Percentiles rank a stretch among this genome's conserved stretches.
Evolutionary conservation across 2,888 invertebrate genomes (phyloP).

Genomic region (Morpho helenor): DNA sequence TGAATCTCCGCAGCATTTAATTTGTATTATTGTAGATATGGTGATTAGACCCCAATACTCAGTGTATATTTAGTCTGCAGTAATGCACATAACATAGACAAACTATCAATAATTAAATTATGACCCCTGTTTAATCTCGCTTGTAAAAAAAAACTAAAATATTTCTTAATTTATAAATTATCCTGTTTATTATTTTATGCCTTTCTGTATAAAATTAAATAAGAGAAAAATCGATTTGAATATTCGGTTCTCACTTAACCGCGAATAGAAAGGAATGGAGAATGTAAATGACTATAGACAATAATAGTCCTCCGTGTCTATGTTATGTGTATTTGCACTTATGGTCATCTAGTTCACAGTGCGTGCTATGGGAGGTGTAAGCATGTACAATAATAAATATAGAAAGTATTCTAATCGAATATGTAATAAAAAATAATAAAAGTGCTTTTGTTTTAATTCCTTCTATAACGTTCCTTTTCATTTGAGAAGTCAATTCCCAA

Average conservation of each 20-base stretch:
- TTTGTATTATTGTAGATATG: slow-evolving; percentile 66
- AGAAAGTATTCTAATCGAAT: slow-evolving; percentile 79
- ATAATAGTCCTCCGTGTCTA: background rate
- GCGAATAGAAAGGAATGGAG: no score
- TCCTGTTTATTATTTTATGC: no score
- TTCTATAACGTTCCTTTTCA: background rate
- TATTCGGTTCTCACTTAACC: no score
- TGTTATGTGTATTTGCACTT: slow-evolving; percentile 16
- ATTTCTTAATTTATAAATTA: no score
- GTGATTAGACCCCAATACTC: slow-evolving; percentile 52
- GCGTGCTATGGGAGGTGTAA: slow-evolving; percentile 52
- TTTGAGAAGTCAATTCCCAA: background rate
- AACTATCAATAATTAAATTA: background rate
- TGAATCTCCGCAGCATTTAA: slow-evolving; percentile 63
- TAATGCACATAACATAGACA: slow-evolving; percentile 13
- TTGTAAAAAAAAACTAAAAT: background rate
- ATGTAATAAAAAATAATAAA: slow-evolving; percentile 72
- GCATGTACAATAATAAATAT: slow-evolving; percentile 71
- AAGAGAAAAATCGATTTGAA: no score
- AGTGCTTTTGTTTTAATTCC: slow-evolving; percentile 23
- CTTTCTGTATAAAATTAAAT: no score
- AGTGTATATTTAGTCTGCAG: slow-evolving; percentile 39
- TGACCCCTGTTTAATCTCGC: background rate
- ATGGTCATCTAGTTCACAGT: slow-evolving; percentile 29
- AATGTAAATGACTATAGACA: no score